Base-by-base conservation (phyloP, 1,140 invertebrate species). In the Drosophila parabipectinata region DNA sequence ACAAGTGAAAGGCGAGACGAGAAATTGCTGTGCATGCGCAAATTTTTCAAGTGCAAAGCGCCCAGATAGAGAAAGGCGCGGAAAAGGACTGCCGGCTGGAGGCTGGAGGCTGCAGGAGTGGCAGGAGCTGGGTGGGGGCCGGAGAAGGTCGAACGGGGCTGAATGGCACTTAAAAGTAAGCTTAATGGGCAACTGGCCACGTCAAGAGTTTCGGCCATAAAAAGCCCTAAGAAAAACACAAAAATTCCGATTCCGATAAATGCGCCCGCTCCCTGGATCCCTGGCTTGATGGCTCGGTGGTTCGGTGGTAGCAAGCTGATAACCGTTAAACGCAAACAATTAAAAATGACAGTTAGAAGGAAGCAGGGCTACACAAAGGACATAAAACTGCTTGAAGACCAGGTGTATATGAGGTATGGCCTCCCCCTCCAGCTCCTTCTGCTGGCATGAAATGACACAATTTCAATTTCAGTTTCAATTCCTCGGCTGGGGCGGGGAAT, bases 361-460 rank as follows among this genome's bases (percentile, higher is more conserved):
- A 76, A 81, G 58, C 37, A 47, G 51, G 51, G 39, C 41, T 60
- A 67, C 34, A 67, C 64, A 72, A 74, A 73, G 61, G 45, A 41
- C 34, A 44, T 44, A 69, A 59, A 77, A 74, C 68, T 67, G 24
- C 63, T 77, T 74, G 50, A 72, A 68, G 52, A 41, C 53, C 72
- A 76, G 52, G 67, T 68, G 80, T 84, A 73, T 75, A 45, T 66
- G 47, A 39, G 54, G 44, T 21, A 21, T 21, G 3, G 21, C 21
- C 18, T 18, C 18, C 54, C 18, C 55, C 34, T 18, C 18, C 14
- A 10, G 15, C 37, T 30, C 41, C 30, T 56, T 41, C 51, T 63
- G 52, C 28, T 88, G 81, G 74, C 81, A 87, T 85, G 83, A 88
- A 87, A 82, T 87, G 82, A 87, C 82, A 87, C 82, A 87, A 87